These are phyloP conservation scores for Hycleus phaleratus DNA, from an alignment of 1,140 invertebrate species.

Conservation along the genomic window DNA sequence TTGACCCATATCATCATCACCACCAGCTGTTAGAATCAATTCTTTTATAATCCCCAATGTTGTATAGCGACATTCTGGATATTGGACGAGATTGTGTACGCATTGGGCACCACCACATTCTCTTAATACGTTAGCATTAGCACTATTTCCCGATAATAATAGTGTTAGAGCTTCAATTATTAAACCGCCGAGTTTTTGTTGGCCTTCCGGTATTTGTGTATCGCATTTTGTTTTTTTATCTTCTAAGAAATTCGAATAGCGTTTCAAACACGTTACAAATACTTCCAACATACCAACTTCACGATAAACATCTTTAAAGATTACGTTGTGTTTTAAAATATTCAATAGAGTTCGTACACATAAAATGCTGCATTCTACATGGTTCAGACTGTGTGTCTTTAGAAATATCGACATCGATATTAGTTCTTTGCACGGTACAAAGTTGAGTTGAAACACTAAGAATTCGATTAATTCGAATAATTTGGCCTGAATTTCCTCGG, in stretches of 20 bases:
- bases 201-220: constrained; percentile 51
- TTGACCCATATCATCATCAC: constrained; percentile 92
- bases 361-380: constrained; percentile 75
- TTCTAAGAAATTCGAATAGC: constrained; percentile 74
- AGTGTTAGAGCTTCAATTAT: constrained; percentile 82
- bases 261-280: constrained; percentile 85
- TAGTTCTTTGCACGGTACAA: constrained; percentile 97
- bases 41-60: constrained; percentile 70
- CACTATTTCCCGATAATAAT: constrained; percentile 68
- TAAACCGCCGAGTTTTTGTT: constrained; percentile 72
- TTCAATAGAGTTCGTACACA: constrained; percentile 84
- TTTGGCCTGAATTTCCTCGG: constrained; percentile 86
- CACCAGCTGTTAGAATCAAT: constrained; percentile 80
- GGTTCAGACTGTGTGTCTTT: constrained; percentile 63
- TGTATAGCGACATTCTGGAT: constrained; percentile 71
- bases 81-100: constrained; percentile 82
- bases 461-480: constrained; percentile 95
- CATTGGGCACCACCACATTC: constrained; percentile 88
- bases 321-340: constrained; percentile 79
- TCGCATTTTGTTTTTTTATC: constrained; percentile 51
- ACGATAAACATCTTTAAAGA: constrained; percentile 96
- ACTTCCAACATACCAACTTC: constrained; percentile 97
- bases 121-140: constrained; percentile 87
- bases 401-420: constrained; percentile 90
- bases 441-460: constrained; percentile 94